Base-by-base conservation (phyloP, 35 echinoderm and acorn worm genomes). In the Chiridota heheva region DNA sequence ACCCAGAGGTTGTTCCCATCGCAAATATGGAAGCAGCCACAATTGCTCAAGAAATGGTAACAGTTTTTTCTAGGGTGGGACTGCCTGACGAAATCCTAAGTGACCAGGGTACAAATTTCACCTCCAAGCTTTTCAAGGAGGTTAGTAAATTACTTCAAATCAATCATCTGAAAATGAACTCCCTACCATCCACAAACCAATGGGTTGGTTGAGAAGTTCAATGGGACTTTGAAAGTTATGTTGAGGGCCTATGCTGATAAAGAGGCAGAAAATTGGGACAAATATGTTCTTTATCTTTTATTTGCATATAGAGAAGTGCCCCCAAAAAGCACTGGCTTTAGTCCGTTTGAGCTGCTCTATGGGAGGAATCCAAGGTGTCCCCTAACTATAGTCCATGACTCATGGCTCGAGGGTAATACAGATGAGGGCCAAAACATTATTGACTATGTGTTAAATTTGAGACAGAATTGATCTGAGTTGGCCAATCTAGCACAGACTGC, bases 161-260 rank as follows among this genome's bases (percentile, higher is more conserved):
- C 35, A 38, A 69, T 20, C 42, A 46, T 12, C 24, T 74, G 3
- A 74, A 66, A 48, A 51, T 44, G 38, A 10, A 73, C 69, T 18
- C 69, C 69, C 6, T 73, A 44, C 69, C 69, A 73, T 48, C 69
- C 69, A 44, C 69, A 73, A 27, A 44, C 39, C 0, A 73, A 73
- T 26, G 69, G 69, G 6, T 7, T 73, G 69, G 69, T 73, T 12
- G 42, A 46, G 46, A 73, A 36, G 12, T 73, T 73, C 38, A 73
- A 73, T 73, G 42, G 69, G 17, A 73, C 69, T 44, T 36, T 73
- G 38, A 73, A 73, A 73, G 25, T 25, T 73, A 73, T 73, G 69
- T 22, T 73, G 4, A 16, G 39, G 12, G 39, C 39, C 42, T 73
- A 73, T 73, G 39, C 43, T 6, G 69, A 42, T 43, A 42, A 44